Evolutionary conservation across 2,113 vertebrate species (phyloP), one percentile per base, ranked within the genome.

Genomic region (Sardina pilchardus): DNA sequence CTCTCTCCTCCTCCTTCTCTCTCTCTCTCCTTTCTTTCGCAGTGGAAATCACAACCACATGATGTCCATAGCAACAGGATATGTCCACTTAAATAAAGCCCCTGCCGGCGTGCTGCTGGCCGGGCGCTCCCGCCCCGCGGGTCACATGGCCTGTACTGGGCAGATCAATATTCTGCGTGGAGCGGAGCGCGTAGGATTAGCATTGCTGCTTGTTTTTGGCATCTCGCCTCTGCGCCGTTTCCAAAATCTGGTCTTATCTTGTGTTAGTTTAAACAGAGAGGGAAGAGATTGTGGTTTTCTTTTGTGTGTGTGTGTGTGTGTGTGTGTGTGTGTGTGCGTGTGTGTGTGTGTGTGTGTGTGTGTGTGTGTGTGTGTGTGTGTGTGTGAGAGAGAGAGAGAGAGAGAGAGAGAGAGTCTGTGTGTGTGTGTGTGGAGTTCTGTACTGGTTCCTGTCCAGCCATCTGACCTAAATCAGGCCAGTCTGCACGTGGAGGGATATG

Each of bases 91-190:
- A 36, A 78, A 36, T 36, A 78, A 34, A 10, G 7, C n/a, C 63
- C 63, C 63, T 14, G 26, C 1, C 63, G 1, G 30, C n/a, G 16
- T 71, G 8, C 7, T 30, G 26, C 30, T 71, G 26, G 6, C 63
- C 26, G 0, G 6, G n/a, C 63, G 2, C 14, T 36, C 71, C 71
- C 34, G 17, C 71, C 71, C 71, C 34, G 12, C n/a, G n/a, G n/a
- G n/a, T 78, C 71, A 78, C 71, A 39, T 78, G 71, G 71, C 71
- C 71, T 36, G n/a, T n/a, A n/a, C n/a, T n/a, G 36, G 71, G 26
- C 71, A 78, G 71, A 78, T 78, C 71, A 78, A 78, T 78, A 39
- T 12, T 16, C 4, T 16, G 63, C 12, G 63, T 26, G 39, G 4
- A 42, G 56, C n/a, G 63, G 10, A 16, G 30, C 34, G 12, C 84